Conservation (phyloP, 2,888 invertebrate genomes). For the Drosophila prostipennis region DNA sequence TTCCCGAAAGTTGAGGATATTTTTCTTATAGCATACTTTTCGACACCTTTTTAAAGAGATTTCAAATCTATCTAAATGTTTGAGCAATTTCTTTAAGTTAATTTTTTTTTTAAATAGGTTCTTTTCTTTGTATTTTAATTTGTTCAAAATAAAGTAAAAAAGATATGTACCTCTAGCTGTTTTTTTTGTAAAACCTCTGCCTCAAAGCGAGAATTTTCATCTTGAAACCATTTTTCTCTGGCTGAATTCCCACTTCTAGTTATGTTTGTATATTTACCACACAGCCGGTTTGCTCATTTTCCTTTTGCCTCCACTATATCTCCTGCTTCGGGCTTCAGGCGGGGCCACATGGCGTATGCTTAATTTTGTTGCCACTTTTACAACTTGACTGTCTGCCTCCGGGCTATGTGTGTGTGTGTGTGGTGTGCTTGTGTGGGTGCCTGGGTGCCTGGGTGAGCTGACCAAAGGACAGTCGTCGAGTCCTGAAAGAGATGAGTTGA, state of each 20-base stretch:
- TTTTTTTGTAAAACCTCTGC: not conserved
- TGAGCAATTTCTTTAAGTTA: too few species aligned
- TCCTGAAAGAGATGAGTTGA: slow-evolving; percentile 7
- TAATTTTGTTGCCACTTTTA: slow-evolving; percentile 37
- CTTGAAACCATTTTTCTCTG: not conserved
- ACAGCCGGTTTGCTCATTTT: slow-evolving; percentile 18
- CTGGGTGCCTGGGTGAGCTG: not conserved
- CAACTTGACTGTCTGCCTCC: slow-evolving; percentile 39
- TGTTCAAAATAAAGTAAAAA: too few species aligned
- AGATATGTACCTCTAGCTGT: too few species aligned
- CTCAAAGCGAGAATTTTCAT: not conserved
- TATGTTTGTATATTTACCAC: slow-evolving; percentile 25
- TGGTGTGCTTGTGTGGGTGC: not conserved
- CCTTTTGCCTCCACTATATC: slow-evolving; percentile 5
- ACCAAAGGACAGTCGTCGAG: slow-evolving; percentile 18
- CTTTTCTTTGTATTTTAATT: too few species aligned
- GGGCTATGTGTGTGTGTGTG: slow-evolving; percentile 3
- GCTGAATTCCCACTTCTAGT: slow-evolving; percentile 4
- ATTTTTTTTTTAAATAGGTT: too few species aligned
- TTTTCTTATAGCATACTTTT: too few species aligned
- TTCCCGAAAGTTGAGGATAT: too few species aligned
- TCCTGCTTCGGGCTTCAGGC: slow-evolving; percentile 8
- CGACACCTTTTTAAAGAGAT: too few species aligned
- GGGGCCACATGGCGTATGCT: slow-evolving; percentile 45
- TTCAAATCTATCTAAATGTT: too few species aligned